Base-by-base conservation (phyloP, 2,797 vertebrate genomes). In the Lateolabrax maculatus region DNA sequence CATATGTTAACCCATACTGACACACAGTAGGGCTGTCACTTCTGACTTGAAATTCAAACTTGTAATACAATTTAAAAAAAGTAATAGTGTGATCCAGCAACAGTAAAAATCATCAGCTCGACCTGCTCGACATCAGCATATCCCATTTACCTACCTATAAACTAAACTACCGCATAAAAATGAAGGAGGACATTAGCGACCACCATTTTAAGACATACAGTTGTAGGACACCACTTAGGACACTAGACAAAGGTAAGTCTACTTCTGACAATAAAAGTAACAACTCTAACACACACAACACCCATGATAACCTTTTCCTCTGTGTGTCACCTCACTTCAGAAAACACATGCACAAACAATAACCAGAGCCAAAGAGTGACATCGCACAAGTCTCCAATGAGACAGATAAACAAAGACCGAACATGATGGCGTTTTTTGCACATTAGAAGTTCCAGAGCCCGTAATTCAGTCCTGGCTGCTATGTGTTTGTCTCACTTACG, bases 271-370 rank as follows among this genome's bases (percentile, higher is more conserved):
- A 36, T 2, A 9, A 7, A 46, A 21, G 27, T 43, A 36, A 34
- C 55, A 51, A 16, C 15, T 15, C 6, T 21, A 44, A 27, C 68
- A 63, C 72, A 67, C 55, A 41, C 4, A 43, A 23, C 37, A 56
- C 43, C 51, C 9, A 6, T 11, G 18, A 46, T 37, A 49, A 84
- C 43, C 41, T 52, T 6, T 46, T 9, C 9, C 29, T 48, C 52
- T 0, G 1, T 6, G 29, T 39, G 48, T 58, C 34, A 43, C 39
- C 13, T 55, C 39, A 48, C 19, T 63, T 37, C 34, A 43, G 57
- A 69, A 44, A 57, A 61, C 3, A 64, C 64, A 55, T 9, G 19
- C 52, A 31, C 46, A 36, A 66, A 71, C 53, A 71, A 63, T 34
- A 37, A 73, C 27, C 46, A 34, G 12, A 43, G 51, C 62, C 63